Evolutionary conservation across 2,888 invertebrate species (phyloP), one percentile per base, ranked within the genome.

Genomic region (Acleris literana): DNA sequence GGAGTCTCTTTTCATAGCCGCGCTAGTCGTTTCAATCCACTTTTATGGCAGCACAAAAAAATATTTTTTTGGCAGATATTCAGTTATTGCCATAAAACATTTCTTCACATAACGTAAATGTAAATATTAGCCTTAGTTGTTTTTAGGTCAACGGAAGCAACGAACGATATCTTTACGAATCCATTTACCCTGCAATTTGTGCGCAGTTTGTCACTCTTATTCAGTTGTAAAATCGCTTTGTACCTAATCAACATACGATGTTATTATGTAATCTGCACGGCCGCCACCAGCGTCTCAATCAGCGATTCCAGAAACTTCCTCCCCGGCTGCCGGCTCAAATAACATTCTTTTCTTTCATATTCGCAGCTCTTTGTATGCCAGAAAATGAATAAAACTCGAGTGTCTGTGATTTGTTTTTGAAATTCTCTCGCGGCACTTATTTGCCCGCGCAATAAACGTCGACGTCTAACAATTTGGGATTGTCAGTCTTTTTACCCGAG

Each of bases 311-410:
- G 13, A 54, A 39, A 20, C 18, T 54, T 39, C 1, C 29, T 2
- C 52, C 25, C 17, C 53, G 33, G 11, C 53, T 17, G n/a, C 17
- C 53, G 18, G 5, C 53, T 29, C 13, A 6, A 53, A 53, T 53
- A 51, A 16, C 39, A 6, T 54, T 33, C 33, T 11, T n/a, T 33
- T 53, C 17, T 53, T 54, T 39, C 13, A 39, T 39, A 33, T 54
- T 54, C 54, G n/a, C 39, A 11, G 39, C 13, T 54, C 53, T 54
- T 54, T 16, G 33, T 20, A 54, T 54, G 18, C 39, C 54, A 39
- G 39, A 53, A 53, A 29, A 39, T 54, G 54, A 54, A 54, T 39
- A 18, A 29, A 54, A 39, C 33, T 54, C 39, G 18, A 20, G 54
- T n/a, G 54, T 33, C 18, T 9, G 39, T 39, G 54, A 54, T 54